Evolutionary conservation across 2,888 invertebrate species (phyloP), one percentile per base, ranked within the genome.

Genomic region (Suillia variegata): DNA sequence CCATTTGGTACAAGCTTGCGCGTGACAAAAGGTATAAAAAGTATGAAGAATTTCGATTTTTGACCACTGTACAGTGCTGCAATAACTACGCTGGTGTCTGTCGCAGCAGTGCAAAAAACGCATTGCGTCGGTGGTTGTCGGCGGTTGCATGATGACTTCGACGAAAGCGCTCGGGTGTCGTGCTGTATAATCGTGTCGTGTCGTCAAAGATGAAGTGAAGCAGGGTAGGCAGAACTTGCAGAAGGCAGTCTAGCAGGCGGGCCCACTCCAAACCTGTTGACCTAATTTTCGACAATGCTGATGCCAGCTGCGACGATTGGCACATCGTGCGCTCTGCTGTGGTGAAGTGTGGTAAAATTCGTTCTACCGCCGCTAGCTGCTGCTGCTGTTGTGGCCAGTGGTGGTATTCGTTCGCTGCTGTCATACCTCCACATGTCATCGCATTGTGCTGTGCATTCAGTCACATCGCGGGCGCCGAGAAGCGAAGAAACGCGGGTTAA

Each of bases 251-350:
- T n/a, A n/a, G n/a, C n/a, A n/a, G n/a, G n/a, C n/a, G n/a, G n/a
- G 63, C 66, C 71, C 75, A 78, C 77, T 76, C 77, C 76, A 81
- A 81, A 81, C 79, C 80, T 81, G 81, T 81, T 81, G 81, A 81
- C 81, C 81, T 79, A 81, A 81, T 81, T 81, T 81, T 61, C 65
- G 67, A 61, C 62, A 62, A 58, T 57, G 62, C 20, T 59, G 63
- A 56, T 56, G 52, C 21, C 51, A 33, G 48, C 55, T 58, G 58
- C 62, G 55, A 58, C 74, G 72, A 71, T 71, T 71, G 71, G 71
- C 73, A 74, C 73, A 74, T 71, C 71, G 68, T n/a, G 20, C 6
- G 45, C 45, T 38, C 8, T 45, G 45, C 45, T 20, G 20, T 45
- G 45, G 45, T 45, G 45, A 45, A 45, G 17, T 45, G 18, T 45